Evolutionary conservation across 2,888 invertebrate genomes (phyloP).

Genomic region (Folsomia manolachei): DNA sequence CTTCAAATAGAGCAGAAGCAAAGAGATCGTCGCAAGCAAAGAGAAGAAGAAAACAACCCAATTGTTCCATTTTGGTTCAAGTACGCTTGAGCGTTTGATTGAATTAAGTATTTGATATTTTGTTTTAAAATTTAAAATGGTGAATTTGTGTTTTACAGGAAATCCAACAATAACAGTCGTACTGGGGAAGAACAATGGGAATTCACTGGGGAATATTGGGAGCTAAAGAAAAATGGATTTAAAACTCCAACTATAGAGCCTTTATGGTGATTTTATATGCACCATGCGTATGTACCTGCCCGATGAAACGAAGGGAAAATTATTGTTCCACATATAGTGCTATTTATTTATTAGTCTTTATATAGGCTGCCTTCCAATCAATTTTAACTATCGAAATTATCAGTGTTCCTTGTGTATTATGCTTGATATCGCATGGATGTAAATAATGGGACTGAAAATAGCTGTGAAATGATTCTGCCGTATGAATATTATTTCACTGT

Average conservation of each 20-base stretch:
- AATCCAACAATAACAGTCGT: constrained; percentile 54
- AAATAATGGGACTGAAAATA: not conserved
- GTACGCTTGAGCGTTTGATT: constrained; percentile 58
- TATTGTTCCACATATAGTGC: not conserved
- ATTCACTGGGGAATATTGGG: constrained; percentile 75
- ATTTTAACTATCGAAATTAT: not conserved
- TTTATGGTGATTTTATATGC: constrained; percentile 61
- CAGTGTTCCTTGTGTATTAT: not conserved
- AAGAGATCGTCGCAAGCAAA: constrained; percentile 65
- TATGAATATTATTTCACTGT: not conserved
- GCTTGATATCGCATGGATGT: not conserved
- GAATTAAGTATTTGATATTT: not conserved
- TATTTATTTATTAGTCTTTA: not conserved
- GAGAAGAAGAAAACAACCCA: constrained; percentile 60
- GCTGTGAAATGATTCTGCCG: not conserved
- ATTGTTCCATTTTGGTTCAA: constrained; percentile 63
- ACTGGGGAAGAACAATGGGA: constrained; percentile 66
- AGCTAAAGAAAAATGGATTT: constrained; percentile 66
- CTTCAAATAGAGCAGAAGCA: constrained; percentile 70
- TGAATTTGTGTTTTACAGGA: constrained; percentile 53
- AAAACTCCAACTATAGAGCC: constrained; percentile 59
- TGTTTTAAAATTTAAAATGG: not conserved
- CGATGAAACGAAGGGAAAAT: not conserved
- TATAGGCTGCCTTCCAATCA: not conserved
- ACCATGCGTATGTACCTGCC: constrained; percentile 11